Base-by-base conservation (phyloP, 2,113 vertebrate species). In the Anser cygnoides region DNA sequence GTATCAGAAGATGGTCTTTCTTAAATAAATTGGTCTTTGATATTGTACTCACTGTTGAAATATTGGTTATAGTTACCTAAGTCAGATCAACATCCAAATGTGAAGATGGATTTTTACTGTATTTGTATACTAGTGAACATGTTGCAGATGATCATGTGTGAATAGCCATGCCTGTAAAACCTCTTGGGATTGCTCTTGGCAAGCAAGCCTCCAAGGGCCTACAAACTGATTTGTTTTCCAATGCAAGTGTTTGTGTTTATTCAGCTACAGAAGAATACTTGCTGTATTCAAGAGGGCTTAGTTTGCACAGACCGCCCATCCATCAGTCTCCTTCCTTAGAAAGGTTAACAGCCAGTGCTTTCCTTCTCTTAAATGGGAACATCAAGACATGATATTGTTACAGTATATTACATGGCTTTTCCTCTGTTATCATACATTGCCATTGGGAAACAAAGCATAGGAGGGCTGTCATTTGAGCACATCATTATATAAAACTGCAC, bases 381-480 rank as follows among this genome's bases (percentile, higher is more conserved):
- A 89, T 41, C 33, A 72, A 25, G 29, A 77, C 46, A 12, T 37
- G 70, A 79, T 93, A 39, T 52, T 89, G 88, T 87, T 95, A 49
- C 62, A 87, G 84, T 73, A 77, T 83, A 72, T 87, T 95, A 72
- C 57, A 25, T 89, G 76, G 52, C 73, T 92, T 91, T 93, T 89
- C 76, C 83, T 92, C 86, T 96, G 76, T 87, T 62, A 50, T 65
- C 6, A 3, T 84, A 16, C 90, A 89, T 79, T 94, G 77, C 93
- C 49, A n/a, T 58, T 93, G 86, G 92, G 93, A 93, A 96, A 93
- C 91, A 90, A 87, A 91, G 86, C 73, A 90, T 82, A 62, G 92
- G 89, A 94, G 81, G 66, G 66, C 58, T 89, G 66, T 86, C 62
- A 92, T 93, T 96, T 89, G 70, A 95, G 70, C 54, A 82, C 80